Evolutionary conservation across 2,797 vertebrate species (phyloP), one percentile per base, ranked within the genome.

Genomic region (Hyperoplus immaculatus): DNA sequence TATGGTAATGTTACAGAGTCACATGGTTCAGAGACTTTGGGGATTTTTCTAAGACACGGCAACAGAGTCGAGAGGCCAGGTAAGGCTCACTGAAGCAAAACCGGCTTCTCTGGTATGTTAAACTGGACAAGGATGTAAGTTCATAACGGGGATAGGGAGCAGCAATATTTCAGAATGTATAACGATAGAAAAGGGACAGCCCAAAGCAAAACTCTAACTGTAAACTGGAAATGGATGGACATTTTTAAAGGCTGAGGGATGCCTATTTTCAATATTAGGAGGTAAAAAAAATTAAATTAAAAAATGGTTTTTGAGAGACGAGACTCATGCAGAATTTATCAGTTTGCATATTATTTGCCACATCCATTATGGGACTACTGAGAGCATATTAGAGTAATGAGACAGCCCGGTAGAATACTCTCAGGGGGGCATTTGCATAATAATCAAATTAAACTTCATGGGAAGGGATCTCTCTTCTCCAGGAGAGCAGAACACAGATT

Each of bases 51-150:
- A 51, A 80, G 81, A 81, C 62, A 72, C 6, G 49, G 77, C 72
- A 72, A 49, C 39, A 55, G 61, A 82, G 85, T 77, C 77, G 41
- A 72, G 82, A 82, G 81, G 69, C 63, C 61, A 58, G 81, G 76
- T 59, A 36, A 69, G 58, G 61, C 72, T 86, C 79, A 18, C 39
- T 80, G 84, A 86, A 82, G 80, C 75, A 60, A 74, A 58, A 81
- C 77, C 38, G 3, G 73, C 45, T 70, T 46, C 71, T 60, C 78
- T 39, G 29, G 82, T 78, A 84, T 89, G 78, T 84, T 80, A 87
- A 92, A 91, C 87, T 16, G 76, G 87, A 88, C 84, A 77, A 70
- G 77, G 53, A 76, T 55, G 79, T 78, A 77, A 81, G 90, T 87
- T 87, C 75, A 89, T 83, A 81, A 73, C 39, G 41, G 72, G 55